A percentile compares a stretch with the other conserved stretches of the same genome.
phyloP scores from a whole-genome alignment of 2,797 vertebrate genomes.

The Pangasius sanitwongsei region DNA sequence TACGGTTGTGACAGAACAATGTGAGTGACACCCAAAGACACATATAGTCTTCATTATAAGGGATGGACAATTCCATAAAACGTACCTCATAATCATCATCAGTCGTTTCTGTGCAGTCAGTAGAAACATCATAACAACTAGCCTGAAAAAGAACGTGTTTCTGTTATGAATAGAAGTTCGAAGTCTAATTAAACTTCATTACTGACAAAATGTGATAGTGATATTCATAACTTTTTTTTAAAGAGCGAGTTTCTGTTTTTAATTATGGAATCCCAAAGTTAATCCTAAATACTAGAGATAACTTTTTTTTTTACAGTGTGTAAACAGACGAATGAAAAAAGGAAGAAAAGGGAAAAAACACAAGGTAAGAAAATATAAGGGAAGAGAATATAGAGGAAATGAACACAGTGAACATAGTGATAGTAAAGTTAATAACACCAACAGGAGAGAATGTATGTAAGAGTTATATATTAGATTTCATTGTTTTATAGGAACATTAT shows the following conservation, averaged over 20 bases:
- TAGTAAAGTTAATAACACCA: no score
- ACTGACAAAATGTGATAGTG: not conserved
- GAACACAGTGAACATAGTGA: no score
- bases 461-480: no score
- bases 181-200: not conserved
- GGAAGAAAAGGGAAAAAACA: no score
- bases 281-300: not conserved
- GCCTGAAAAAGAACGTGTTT: constrained; percentile 62
- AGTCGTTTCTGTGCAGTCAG: constrained; percentile 56
- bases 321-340: not conserved
- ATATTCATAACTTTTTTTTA: not conserved
- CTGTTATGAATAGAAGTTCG: not conserved
- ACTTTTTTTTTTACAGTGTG: no score
- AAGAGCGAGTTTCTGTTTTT: not conserved
- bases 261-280: not conserved
- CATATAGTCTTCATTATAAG: not conserved
- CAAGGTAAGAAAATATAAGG: not conserved
- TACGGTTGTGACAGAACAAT: constrained; percentile 55
- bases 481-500: no score
- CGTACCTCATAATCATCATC: constrained; percentile 43
- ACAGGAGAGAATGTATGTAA: no score
- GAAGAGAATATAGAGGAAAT: no score
- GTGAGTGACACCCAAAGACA: not conserved
- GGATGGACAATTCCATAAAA: not conserved
- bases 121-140: constrained; percentile 51